A percentile compares a stretch with the other conserved stretches of the same genome.
Evolutionary conservation across 2,888 invertebrate species (phyloP).

Genomic region (Kryphioiulus occultus): DNA sequence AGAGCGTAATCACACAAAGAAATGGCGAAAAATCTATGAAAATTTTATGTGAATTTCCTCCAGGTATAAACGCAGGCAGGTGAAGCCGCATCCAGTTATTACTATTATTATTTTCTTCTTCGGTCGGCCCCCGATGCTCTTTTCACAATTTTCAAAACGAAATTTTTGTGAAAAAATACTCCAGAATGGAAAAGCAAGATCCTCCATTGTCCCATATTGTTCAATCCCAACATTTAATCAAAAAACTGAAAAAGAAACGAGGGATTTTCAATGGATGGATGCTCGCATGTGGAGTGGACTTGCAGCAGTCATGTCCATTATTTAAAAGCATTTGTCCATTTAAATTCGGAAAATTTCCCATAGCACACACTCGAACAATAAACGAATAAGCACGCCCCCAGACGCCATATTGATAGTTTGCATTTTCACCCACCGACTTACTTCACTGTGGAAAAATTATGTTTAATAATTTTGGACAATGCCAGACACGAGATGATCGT

Average conservation of each 20-base stretch:
- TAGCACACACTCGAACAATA: constrained; percentile 17
- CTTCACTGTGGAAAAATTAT: not conserved
- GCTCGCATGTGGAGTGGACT: not conserved
- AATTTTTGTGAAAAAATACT: not conserved
- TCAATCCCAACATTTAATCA: constrained; percentile 6
- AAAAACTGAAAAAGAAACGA: not conserved
- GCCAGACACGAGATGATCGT: not conserved
- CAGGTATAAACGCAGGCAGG: constrained; percentile 35
- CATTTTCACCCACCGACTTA: not conserved
- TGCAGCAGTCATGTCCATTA: not conserved
- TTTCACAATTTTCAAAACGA: not conserved
- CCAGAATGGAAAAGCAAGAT: constrained; percentile 10
- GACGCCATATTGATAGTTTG: not conserved
- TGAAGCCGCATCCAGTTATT: constrained; percentile 27
- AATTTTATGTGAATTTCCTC: constrained; percentile 27
- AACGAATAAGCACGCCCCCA: not conserved
- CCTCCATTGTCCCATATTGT: constrained; percentile 31
- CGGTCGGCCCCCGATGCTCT: not conserved
- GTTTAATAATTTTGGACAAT: not conserved
- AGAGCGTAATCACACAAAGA: not conserved
- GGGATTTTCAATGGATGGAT: not conserved
- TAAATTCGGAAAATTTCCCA: not conserved
- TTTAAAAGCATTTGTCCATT: constrained; percentile 5
- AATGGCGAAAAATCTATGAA: not conserved
- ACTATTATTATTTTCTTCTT: constrained; percentile 30